Percentiles rank a stretch among this genome's conserved stretches.
Conservation (phyloP, 2,888 invertebrate genomes). For the Cheilosia vernalis region DNA sequence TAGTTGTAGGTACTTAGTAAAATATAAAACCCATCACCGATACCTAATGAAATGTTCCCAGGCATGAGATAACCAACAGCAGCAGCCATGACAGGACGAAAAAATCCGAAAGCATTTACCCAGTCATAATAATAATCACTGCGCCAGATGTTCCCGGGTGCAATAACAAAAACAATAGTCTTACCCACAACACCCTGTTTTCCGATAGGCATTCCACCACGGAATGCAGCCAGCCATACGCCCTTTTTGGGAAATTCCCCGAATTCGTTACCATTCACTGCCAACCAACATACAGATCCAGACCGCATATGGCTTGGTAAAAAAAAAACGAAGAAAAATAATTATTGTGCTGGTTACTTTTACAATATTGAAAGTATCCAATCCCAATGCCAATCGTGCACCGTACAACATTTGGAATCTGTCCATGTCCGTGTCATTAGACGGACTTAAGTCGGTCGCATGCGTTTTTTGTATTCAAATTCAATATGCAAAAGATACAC, state of each 20-base stretch:
- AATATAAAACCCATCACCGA: too few species aligned
- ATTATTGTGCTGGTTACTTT: slow-evolving; percentile 14
- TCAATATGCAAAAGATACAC: slow-evolving; percentile 3
- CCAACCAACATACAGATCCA: neutral
- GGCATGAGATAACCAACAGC: too few species aligned
- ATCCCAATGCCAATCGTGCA: slow-evolving; percentile 2
- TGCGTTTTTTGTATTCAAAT: slow-evolving; percentile 10
- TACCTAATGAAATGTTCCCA: too few species aligned
- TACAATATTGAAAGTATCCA: slow-evolving; percentile 9
- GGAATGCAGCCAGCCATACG: slow-evolving; percentile 15
- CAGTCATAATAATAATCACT: slow-evolving; percentile 14
- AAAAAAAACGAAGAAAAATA: neutral
- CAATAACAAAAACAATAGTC: neutral
- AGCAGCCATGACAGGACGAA: neutral
- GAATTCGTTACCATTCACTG: slow-evolving; percentile 8
- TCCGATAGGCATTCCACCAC: neutral
- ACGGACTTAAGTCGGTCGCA: slow-evolving; percentile 6
- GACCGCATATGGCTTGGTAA: neutral
- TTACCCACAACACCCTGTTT: neutral
- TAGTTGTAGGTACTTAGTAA: too few species aligned
- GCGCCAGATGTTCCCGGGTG: slow-evolving; percentile 7
- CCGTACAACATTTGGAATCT: slow-evolving; percentile 9
- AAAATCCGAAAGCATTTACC: neutral
- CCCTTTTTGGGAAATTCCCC: slow-evolving; percentile 8
- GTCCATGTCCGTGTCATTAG: slow-evolving; percentile 35